These are phyloP conservation scores for Camponotus fellah DNA, from an alignment of 2,888 invertebrate species.

Conservation along the genomic window DNA sequence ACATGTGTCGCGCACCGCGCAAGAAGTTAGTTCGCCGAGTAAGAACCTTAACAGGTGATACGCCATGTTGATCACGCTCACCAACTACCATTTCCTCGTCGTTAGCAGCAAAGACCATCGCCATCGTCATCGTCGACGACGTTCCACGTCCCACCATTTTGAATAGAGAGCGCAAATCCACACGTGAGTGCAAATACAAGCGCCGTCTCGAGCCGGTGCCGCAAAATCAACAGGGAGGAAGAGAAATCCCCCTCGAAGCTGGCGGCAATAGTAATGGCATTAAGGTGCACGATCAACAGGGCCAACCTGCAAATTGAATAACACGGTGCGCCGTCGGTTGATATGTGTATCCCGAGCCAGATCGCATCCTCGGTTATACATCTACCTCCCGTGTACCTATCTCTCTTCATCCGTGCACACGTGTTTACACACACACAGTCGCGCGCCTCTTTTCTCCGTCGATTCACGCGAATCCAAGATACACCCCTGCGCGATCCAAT, in stretches of 20 bases:
- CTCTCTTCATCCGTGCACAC: slow-evolving; percentile 11
- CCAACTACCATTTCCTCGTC: slow-evolving; percentile 14
- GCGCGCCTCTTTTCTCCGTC: not conserved
- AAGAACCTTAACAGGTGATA: slow-evolving; percentile 36
- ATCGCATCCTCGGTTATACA: slow-evolving; percentile 46
- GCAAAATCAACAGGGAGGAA: slow-evolving; percentile 49
- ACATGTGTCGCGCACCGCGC: slow-evolving; percentile 37
- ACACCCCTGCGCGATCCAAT: slow-evolving; percentile 11
- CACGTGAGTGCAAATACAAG: slow-evolving; percentile 66
- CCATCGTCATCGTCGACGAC: not conserved
- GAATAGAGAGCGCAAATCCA: slow-evolving; percentile 56
- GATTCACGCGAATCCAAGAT: not conserved
- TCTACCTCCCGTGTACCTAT: slow-evolving; percentile 4
- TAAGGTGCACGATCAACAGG: slow-evolving; percentile 83
- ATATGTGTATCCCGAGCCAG: slow-evolving; percentile 77
- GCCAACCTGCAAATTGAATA: slow-evolving; percentile 83
- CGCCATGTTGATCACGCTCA: slow-evolving; percentile 34
- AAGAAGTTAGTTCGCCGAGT: slow-evolving; percentile 25
- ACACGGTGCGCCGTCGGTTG: slow-evolving; percentile 76
- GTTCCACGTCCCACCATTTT: not conserved
- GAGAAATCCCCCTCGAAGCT: slow-evolving; percentile 66
- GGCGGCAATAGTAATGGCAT: slow-evolving; percentile 77
- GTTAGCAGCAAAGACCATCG: not conserved
- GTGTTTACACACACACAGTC: not conserved
- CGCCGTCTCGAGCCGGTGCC: slow-evolving; percentile 55